Percentiles rank a stretch among this genome's conserved stretches.
Evolutionary conservation across 1,140 invertebrate genomes (phyloP).

Genomic region (Drosophila dunni): DNA sequence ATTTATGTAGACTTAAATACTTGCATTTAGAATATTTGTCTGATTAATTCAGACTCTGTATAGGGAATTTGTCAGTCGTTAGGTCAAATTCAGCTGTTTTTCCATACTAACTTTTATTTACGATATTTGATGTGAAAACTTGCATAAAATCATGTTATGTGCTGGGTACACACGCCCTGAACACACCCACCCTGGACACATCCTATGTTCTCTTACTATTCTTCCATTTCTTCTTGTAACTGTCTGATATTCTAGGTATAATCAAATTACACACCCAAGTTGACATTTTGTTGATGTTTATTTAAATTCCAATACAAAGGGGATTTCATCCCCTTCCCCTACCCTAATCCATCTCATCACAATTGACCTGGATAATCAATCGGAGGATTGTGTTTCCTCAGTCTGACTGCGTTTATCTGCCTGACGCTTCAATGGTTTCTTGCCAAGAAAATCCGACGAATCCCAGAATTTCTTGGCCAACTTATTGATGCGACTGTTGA

Average conservation of each 20-base stretch:
- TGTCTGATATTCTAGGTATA: slow-evolving; percentile 3
- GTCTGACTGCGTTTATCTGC: neutral
- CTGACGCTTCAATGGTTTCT: no score
- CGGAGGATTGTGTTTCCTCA: neutral
- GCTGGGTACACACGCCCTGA: slow-evolving; percentile 33
- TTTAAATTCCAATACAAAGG: slow-evolving; percentile 10
- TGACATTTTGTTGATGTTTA: slow-evolving; percentile 22
- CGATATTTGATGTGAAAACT: slow-evolving; percentile 69
- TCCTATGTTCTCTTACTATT: neutral
- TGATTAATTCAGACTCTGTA: slow-evolving; percentile 41
- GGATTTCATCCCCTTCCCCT: neutral
- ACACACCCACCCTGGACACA: slow-evolving; percentile 8
- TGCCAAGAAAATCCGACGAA: no score
- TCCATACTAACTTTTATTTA: slow-evolving; percentile 16
- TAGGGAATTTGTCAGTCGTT: slow-evolving; percentile 30
- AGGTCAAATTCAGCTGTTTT: no score
- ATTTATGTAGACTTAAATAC: no score
- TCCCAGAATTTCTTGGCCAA: no score
- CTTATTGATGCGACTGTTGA: slow-evolving; percentile 12
- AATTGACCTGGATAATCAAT: neutral
- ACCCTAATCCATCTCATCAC: no score
- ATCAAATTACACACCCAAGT: slow-evolving; percentile 20
- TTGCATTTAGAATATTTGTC: no score
- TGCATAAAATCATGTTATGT: slow-evolving; percentile 75
- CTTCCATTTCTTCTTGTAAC: neutral